Evolutionary conservation across 2,888 invertebrate genomes (phyloP), one percentile per base, ranked within the genome.

Genomic region (Linnaemya tessellans): DNA sequence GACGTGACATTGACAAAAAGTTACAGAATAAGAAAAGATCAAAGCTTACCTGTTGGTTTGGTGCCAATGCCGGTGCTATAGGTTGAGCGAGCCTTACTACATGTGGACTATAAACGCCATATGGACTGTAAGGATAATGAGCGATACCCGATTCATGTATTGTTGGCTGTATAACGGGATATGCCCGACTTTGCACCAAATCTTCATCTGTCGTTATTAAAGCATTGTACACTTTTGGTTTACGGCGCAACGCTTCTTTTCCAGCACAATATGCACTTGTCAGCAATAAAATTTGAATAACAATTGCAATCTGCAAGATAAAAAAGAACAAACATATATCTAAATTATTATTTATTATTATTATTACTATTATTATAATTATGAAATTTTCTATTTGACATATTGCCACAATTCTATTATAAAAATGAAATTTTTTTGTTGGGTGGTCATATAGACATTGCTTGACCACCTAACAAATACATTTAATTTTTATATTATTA

Each of bases 191-290:
- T 0, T 96, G 96, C 71, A 95, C 94, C 74, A 96, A 91, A 91
- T 96, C 96, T 90, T 96, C 96, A 89, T 96, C 95, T 7, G 96
- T 96, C 3, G 96, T 96, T 90, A 96, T 96, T 78, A 96, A 94
- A 0, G 96, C 96, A 91, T 96, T 96, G 93, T 96, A 96, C 43
- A 96, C 95, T 91, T 95, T 96, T 0, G 96, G 96, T 1, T 95
- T 94, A 85, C 95, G 94, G 38, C 92, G 88, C 22, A 89, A 75
- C 0, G 88, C 86, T 77, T 88, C 82, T 22, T 74, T 62, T 7
- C 68, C 73, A n/a, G 82, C 60, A 25, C 70, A 70, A 5, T 43
- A 30, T 1, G 18, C 54, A 68, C 30, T 10, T 13, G 71, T 22
- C 25, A 67, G 25, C 49, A 75, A 58, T 75, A 85, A 11, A 30